Evolutionary conservation across 2,888 invertebrate genomes (phyloP).

Genomic region (Parnassius apollo): DNA sequence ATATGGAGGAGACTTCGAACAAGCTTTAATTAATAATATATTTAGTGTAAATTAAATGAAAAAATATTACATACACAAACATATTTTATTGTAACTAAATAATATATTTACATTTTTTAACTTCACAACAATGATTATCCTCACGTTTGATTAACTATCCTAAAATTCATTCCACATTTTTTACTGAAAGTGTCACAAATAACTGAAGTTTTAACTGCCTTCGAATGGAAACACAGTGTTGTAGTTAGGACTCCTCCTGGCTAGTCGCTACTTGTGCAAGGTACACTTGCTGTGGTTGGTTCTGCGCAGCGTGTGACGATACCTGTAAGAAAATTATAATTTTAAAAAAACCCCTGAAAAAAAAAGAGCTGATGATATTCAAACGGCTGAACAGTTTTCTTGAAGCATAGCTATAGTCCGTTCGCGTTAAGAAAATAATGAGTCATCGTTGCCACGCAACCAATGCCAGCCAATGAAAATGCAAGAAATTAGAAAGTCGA

Average conservation of each 20-base stretch:
- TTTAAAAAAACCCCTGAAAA: no score
- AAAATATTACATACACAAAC: background rate
- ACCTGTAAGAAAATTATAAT: slow-evolving; percentile 46
- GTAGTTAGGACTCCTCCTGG: slow-evolving; percentile 64
- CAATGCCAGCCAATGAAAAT: no score
- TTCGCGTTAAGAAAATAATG: no score
- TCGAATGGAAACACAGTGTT: background rate
- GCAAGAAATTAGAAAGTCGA: no score
- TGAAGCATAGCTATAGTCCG: no score
- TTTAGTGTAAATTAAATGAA: no score
- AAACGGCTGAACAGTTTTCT: no score
- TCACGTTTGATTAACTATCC: background rate
- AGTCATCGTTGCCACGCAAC: no score
- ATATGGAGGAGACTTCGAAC: no score
- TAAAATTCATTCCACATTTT: background rate
- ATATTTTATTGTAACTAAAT: slow-evolving; percentile 12
- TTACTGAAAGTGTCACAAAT: background rate
- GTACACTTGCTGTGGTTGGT: slow-evolving; percentile 70
- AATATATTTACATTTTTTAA: slow-evolving; percentile 37
- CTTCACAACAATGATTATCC: background rate
- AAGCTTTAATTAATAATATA: no score
- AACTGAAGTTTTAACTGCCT: background rate
- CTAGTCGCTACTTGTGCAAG: slow-evolving; percentile 63
- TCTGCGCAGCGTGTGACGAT: slow-evolving; percentile 64
- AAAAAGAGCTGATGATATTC: no score